phyloP scores from a whole-genome alignment of 2,888 invertebrate genomes.

The Plebejus melissa region DNA sequence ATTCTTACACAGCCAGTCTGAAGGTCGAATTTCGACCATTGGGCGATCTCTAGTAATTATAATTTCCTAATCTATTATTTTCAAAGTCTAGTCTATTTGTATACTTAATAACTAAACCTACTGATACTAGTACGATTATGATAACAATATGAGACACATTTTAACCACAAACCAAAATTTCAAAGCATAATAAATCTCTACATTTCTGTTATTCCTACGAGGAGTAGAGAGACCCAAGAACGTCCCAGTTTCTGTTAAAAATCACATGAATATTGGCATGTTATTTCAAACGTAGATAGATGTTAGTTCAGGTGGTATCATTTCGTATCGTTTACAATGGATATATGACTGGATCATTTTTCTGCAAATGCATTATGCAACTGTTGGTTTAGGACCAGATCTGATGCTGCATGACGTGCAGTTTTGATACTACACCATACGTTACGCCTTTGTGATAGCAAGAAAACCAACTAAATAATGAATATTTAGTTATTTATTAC shows the following conservation, averaged over 20 bases:
- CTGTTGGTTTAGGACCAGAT: constrained; percentile 57
- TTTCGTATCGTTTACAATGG: constrained; percentile 58
- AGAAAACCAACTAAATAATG: background rate
- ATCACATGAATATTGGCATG: background rate
- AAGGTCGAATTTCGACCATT: no score
- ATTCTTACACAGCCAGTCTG: no score
- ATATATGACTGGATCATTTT: constrained; percentile 60
- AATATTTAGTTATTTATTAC: background rate
- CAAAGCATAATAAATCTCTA: background rate
- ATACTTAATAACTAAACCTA: no score
- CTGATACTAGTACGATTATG: no score
- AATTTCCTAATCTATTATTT: no score
- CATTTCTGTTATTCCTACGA: background rate
- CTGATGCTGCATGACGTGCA: constrained; percentile 25
- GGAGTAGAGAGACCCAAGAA: no score
- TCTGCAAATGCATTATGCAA: constrained; percentile 66
- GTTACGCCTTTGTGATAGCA: background rate
- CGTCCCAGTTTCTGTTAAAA: background rate
- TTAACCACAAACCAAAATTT: no score
- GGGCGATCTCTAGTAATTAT: no score
- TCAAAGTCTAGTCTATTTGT: no score
- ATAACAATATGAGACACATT: no score
- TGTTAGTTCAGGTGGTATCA: constrained; percentile 70
- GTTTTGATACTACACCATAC: constrained; percentile 17
- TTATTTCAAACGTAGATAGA: constrained; percentile 9